Evolutionary conservation across 2,888 invertebrate genomes (phyloP), one percentile per base, ranked within the genome.

Genomic region (Acleris sparsana): DNA sequence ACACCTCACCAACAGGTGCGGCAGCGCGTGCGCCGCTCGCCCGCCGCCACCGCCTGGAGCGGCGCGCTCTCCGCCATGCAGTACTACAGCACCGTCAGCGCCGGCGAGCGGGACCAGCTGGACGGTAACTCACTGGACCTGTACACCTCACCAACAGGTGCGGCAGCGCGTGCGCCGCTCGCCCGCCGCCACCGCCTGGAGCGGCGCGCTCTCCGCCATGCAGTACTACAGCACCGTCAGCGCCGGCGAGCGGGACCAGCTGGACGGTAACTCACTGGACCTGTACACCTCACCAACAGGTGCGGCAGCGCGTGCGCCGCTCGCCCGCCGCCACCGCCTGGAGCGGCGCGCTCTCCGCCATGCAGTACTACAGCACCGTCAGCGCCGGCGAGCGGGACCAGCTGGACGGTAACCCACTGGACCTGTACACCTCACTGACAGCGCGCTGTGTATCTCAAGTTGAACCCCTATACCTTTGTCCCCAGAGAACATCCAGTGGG

Each of bases 361-460:
- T 99, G 98, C 99, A 99, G 94, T 99, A 99, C 93, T 99, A 99
- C 92, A 99, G 99, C 13, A 99, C 99, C 9, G 98, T 99, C 56
- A 97, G 96, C 83, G 97, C 97, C 4, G 95, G 95, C 43, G 95
- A 95, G 79, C 94, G 94, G 69, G 96, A 96, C 77, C 94, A 95
- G 46, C 88, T 95, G 16, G 93, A 94, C 73, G 95, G 93, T 93
- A 73, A 70, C 29, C 2, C n/a, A 29, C 29, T 29, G 29, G 29
- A 29, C 9, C 2, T 9, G 9, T 2, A 9, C 9, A 20, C 1
- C 20, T 20, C 20, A 20, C 20, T 20, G 2, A 20, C 20, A 20
- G 20, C 29, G 20, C 29, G 29, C 29, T 29, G 29, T 29, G 29
- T 29, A 29, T 29, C 7, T 29, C 33, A 29, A 11, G 11, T 11